A percentile compares a stretch with the other conserved stretches of the same genome.
These are phyloP conservation scores for Ptiloglossa arizonensis DNA, from an alignment of 1,140 invertebrate species.

Conservation along the genomic window DNA sequence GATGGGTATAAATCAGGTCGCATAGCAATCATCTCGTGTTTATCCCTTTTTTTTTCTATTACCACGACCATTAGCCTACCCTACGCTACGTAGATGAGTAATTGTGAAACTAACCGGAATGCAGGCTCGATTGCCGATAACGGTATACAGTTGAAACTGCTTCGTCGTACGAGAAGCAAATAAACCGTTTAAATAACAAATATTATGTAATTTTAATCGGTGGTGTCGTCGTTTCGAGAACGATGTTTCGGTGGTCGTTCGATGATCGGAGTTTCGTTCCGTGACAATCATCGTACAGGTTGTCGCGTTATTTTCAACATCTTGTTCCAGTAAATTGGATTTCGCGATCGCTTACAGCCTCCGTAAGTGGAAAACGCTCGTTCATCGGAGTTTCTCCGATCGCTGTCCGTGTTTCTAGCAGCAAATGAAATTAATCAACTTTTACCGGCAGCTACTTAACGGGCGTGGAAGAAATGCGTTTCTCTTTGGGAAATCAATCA, in stretches of 20 bases:
- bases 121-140: constrained; percentile 27
- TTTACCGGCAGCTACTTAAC: too few relatives aligned
- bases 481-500: neutral
- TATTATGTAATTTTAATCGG: neutral
- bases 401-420: neutral
- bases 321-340: neutral
- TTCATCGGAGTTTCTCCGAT: neutral
- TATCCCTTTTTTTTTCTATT: constrained; percentile 30
- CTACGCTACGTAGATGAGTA: constrained; percentile 25
- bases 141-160: constrained; percentile 11
- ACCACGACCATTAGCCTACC: constrained; percentile 14
- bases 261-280: neutral
- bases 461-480: neutral
- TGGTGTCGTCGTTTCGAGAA: neutral
- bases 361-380: neutral
- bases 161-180: neutral
- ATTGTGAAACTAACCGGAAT: constrained; percentile 45
- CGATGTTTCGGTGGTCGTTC: too few relatives aligned
- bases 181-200: neutral
- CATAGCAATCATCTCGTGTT: constrained; percentile 40
- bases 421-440: neutral
- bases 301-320: neutral
- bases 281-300: too few relatives aligned
- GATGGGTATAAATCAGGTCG: constrained; percentile 39
- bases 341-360: neutral